A percentile compares a stretch with the other conserved stretches of the same genome.
Evolutionary conservation across 2,113 vertebrate genomes (phyloP).

Genomic region (Clarias gariepinus): DNA sequence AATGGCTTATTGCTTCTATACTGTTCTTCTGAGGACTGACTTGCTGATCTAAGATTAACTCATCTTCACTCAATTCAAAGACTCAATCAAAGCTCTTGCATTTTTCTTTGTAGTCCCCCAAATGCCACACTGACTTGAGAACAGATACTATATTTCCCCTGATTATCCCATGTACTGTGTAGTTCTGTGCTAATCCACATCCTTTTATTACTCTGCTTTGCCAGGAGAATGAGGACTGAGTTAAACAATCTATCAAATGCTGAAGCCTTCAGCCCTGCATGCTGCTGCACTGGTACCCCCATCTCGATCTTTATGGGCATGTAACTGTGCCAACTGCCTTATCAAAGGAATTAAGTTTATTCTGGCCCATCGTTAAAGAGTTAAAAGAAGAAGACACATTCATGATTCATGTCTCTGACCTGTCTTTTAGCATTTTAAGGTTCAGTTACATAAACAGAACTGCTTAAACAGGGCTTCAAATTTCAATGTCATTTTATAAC

Average conservation of each 20-base stretch:
- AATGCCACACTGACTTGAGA: background rate
- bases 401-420: conserved; percentile 2
- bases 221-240: background rate
- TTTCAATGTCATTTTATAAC: background rate
- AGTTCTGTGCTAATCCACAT: background rate
- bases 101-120: background rate
- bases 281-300: background rate
- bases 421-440: conserved; percentile 2
- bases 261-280: background rate
- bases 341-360: background rate
- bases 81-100: background rate
- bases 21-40: background rate
- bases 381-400: background rate
- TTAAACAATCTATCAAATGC: conserved; percentile 3
- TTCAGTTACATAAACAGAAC: background rate
- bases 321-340: conserved; percentile 14
- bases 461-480: background rate
- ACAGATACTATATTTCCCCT: background rate
- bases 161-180: background rate
- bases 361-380: background rate
- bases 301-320: conserved; percentile 23
- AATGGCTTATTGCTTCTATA: background rate
- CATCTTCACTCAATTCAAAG: background rate
- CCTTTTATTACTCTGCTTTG: background rate
- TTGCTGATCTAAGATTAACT: conserved; percentile 1